Evolutionary conservation across 1,140 invertebrate species (phyloP).

Genomic region (Tetranychus urticae): DNA sequence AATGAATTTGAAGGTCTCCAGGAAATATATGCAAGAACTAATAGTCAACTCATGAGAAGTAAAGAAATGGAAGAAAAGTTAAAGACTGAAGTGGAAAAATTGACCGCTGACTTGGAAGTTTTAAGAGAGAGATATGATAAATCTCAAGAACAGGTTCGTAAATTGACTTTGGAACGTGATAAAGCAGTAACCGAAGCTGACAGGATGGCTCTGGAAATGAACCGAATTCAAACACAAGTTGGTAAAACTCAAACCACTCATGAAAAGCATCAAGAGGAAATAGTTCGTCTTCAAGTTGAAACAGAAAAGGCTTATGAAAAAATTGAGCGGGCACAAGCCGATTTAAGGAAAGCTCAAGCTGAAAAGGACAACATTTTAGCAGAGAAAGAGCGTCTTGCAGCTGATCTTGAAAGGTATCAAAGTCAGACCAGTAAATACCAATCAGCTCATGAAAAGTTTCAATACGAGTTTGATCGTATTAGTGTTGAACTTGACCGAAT

Average conservation of each 20-base stretch:
- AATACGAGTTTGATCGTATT: constrained; percentile 47
- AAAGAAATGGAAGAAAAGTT: constrained; percentile 76
- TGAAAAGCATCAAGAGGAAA: constrained; percentile 64
- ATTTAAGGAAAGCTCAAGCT: constrained; percentile 49
- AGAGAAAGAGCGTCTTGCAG: constrained; percentile 44
- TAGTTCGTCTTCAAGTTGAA: constrained; percentile 55
- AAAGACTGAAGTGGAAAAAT: constrained; percentile 57
- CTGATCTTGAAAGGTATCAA: constrained; percentile 50
- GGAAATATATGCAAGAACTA: constrained; percentile 61
- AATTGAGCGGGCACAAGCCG: constrained; percentile 53
- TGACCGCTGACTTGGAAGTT: constrained; percentile 52
- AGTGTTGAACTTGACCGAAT: constrained; percentile 64
- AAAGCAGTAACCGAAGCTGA: constrained; percentile 58
- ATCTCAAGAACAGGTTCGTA: constrained; percentile 43
- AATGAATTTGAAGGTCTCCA: constrained; percentile 56
- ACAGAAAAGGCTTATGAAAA: constrained; percentile 73
- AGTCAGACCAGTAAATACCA: constrained; percentile 46
- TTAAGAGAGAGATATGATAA: constrained; percentile 71
- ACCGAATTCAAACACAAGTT: constrained; percentile 37
- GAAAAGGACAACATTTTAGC: constrained; percentile 41
- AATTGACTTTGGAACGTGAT: constrained; percentile 53
- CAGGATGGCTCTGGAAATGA: constrained; percentile 47
- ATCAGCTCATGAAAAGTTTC: constrained; percentile 46
- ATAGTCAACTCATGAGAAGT: constrained; percentile 50
- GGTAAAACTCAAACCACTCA: constrained; percentile 53